Percentiles rank a stretch among this genome's conserved stretches.
Conservation (phyloP, 2,888 invertebrate genomes). For the Platerodrilus igneus region DNA sequence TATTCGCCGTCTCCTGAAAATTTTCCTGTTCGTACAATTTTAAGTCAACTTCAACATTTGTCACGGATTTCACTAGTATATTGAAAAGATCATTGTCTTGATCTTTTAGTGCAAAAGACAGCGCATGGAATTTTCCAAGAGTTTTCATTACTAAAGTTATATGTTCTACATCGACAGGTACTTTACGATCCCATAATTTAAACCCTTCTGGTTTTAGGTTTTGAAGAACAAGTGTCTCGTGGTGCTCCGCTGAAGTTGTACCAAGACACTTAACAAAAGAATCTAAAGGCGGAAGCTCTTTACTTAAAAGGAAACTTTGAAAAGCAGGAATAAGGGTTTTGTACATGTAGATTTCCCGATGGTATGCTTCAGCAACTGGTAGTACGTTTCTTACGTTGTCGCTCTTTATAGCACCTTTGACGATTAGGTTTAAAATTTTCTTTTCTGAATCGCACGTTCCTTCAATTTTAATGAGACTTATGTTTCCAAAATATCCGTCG, state of each 20-base stretch:
- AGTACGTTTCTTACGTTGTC: conserved; percentile 15
- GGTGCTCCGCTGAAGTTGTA: conserved; percentile 11
- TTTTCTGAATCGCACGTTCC: conserved; percentile 25
- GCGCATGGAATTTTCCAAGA: conserved; percentile 32
- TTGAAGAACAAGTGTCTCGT: conserved; percentile 31
- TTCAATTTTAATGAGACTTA: conserved; percentile 8
- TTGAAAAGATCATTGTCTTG: too few species aligned
- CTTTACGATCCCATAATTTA: conserved; percentile 26
- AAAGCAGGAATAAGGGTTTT: conserved; percentile 27
- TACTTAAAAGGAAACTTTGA: conserved; percentile 25
- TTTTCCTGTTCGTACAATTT: too few species aligned
- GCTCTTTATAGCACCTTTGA: conserved; percentile 15
- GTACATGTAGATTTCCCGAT: conserved; percentile 33
- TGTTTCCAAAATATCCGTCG: conserved; percentile 31
- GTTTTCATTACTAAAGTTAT: conserved; percentile 31
- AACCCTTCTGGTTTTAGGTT: conserved; percentile 31
- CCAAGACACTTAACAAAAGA: conserved; percentile 27
- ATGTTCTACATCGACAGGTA: conserved; percentile 33
- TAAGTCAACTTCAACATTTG: too few species aligned
- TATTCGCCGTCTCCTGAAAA: too few species aligned
- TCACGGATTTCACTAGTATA: too few species aligned
- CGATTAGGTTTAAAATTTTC: conserved; percentile 14
- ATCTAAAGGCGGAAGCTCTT: conserved; percentile 20
- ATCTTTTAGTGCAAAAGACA: conserved; percentile 32
- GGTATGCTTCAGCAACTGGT: conserved; percentile 18